Base-by-base conservation (phyloP, 2,797 vertebrate species). In the Cetoscarus ocellatus region DNA sequence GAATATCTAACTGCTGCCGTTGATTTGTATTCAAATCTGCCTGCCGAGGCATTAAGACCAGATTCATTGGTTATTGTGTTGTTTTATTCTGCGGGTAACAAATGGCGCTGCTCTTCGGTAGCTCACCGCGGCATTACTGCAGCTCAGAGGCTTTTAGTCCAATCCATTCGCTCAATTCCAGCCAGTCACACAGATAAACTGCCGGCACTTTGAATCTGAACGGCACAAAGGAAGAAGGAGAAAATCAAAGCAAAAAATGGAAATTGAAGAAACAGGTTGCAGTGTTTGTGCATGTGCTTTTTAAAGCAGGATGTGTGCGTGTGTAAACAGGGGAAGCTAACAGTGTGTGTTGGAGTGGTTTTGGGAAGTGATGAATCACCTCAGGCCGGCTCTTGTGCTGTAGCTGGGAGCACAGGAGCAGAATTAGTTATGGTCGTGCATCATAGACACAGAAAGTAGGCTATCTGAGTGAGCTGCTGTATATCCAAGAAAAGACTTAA, bases 21-120 rank as follows among this genome's bases (percentile, higher is more conserved):
- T 58, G 82, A 85, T 87, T 73, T 85, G 77, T 87, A 85, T 86
- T 89, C 78, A 83, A 70, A 83, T 82, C 72, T 40, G 59, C 52
- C 70, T 18, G 63, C 58, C 0, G 9, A 61, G 53, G 54, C 77
- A 62, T 70, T 56, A n/a, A 67, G 70, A 75, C 58, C 69, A 80
- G 67, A 82, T 81, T 81, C 79, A 70, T 83, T 71, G 66, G 77
- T 61, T 68, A 73, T 60, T 53, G 71, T 82, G 75, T 71, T 82
- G 66, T 86, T 83, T 84, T 17, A 75, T 78, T 79, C 75, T 74
- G 75, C 63, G 50, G 70, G 63, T 72, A 74, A 70, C 64, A 72
- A 74, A 73, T 73, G 50, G 61, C 6, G 17, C 61, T 11, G 49
- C 10, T 52, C 55, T 47, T 61, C 52, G 62, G n/a, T n/a, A 27